Evolutionary conservation across 2,113 vertebrate genomes (phyloP).

Genomic region (Mesocricetus auratus): DNA sequence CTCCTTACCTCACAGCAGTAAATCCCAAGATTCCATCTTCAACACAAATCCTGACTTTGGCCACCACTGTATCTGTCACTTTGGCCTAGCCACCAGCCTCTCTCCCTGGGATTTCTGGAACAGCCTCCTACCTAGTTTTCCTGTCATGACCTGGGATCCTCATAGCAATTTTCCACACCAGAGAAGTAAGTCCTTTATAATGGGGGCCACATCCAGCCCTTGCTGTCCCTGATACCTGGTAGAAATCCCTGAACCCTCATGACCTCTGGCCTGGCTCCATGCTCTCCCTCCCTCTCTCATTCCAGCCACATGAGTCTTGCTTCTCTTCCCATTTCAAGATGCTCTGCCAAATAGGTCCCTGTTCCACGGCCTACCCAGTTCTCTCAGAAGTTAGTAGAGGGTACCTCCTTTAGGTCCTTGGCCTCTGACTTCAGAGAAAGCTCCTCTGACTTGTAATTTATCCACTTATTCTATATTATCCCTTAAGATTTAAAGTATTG

Average conservation of each 20-base stretch:
- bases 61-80: not conserved
- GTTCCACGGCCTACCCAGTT: not conserved
- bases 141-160: not conserved
- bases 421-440: not conserved
- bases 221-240: accelerated
- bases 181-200: not conserved
- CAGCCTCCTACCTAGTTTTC: not conserved
- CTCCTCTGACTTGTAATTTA: not conserved
- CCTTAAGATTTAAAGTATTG: not conserved
- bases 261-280: not conserved
- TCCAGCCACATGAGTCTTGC: not conserved
- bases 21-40: not conserved
- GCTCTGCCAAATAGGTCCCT: no score
- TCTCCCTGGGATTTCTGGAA: not conserved
- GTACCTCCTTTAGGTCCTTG: not conserved
- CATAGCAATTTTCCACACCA: not conserved
- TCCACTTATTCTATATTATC: not conserved
- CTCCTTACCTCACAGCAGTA: not conserved
- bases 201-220: not conserved
- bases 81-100: not conserved
- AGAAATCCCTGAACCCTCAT: not conserved
- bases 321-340: not conserved
- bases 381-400: not conserved
- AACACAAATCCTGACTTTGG: not conserved
- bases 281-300: accelerated